phyloP scores from a whole-genome alignment of 1,140 invertebrate species.

The Drosophila paulistorum region DNA sequence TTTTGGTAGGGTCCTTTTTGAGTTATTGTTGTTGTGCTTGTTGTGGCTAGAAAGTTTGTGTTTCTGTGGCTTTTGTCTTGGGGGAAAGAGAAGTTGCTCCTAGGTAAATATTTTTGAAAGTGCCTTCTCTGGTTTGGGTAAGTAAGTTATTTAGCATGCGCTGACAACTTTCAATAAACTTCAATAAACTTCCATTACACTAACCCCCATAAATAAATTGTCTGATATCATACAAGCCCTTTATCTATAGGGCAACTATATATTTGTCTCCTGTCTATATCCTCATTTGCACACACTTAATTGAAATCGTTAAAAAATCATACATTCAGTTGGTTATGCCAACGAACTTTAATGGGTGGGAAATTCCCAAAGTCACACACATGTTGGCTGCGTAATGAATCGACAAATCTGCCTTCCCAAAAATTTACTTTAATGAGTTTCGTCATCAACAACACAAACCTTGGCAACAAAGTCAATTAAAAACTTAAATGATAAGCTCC shows the following conservation, averaged over 20 bases:
- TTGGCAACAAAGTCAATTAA: slow-evolving; percentile 49
- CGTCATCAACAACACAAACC: neutral
- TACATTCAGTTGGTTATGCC: neutral
- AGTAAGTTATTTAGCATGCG: slow-evolving; percentile 58
- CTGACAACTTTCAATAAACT: slow-evolving; percentile 77
- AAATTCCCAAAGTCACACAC: slow-evolving; percentile 55
- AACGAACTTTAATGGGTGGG: slow-evolving; percentile 25
- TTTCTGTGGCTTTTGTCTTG: slow-evolving; percentile 31
- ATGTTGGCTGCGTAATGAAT: neutral
- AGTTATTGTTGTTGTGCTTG: slow-evolving; percentile 21
- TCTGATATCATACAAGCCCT: neutral
- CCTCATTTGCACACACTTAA: slow-evolving; percentile 55
- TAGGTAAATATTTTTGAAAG: neutral
- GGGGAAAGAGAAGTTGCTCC: neutral
- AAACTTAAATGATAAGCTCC: slow-evolving; percentile 48
- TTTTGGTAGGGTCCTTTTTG: slow-evolving; percentile 7
- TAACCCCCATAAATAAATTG: slow-evolving; percentile 32
- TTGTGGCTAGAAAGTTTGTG: slow-evolving; percentile 9
- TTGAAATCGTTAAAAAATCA: slow-evolving; percentile 46
- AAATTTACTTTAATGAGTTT: slow-evolving; percentile 47
- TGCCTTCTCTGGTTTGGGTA: slow-evolving; percentile 31
- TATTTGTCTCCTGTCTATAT: neutral
- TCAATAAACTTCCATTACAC: slow-evolving; percentile 77
- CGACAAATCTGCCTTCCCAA: neutral
- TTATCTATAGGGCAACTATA: neutral